Percentiles rank a stretch among this genome's conserved stretches.
Conservation (phyloP, 2,888 invertebrate genomes). For the Didymodactylos carnosus region DNA sequence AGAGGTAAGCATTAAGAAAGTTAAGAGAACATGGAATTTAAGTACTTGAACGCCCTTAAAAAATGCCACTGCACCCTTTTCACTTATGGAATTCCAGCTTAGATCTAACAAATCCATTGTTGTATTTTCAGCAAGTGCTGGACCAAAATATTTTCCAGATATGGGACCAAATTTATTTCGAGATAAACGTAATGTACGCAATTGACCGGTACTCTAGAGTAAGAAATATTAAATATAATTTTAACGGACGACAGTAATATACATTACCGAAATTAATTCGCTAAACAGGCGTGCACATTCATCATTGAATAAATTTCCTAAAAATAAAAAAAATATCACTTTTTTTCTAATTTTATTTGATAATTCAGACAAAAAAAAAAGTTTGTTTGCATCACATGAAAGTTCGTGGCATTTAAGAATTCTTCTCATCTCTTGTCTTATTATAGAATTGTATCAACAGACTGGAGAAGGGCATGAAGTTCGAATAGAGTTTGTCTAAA, state of each 20-base stretch:
- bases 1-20: no score
- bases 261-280: not conserved
- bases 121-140: not conserved
- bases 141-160: not conserved
- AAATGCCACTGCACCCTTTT: not conserved
- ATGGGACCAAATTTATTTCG: not conserved
- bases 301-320: not conserved
- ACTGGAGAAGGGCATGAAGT: no score
- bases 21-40: no score
- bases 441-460: no score
- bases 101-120: not conserved
- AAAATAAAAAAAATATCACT: not conserved
- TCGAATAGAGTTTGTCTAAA: no score
- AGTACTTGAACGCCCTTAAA: not conserved
- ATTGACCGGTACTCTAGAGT: not conserved
- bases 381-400: no score
- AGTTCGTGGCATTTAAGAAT: no score
- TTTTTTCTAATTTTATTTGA: no score
- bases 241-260: no score
- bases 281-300: not conserved
- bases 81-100: not conserved
- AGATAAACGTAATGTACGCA: not conserved
- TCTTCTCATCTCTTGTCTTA: no score
- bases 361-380: not conserved
- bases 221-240: no score